These are phyloP conservation scores for Psephotus haematonotus DNA, from an alignment of 2,113 vertebrate genomes.

Conservation along the genomic window DNA sequence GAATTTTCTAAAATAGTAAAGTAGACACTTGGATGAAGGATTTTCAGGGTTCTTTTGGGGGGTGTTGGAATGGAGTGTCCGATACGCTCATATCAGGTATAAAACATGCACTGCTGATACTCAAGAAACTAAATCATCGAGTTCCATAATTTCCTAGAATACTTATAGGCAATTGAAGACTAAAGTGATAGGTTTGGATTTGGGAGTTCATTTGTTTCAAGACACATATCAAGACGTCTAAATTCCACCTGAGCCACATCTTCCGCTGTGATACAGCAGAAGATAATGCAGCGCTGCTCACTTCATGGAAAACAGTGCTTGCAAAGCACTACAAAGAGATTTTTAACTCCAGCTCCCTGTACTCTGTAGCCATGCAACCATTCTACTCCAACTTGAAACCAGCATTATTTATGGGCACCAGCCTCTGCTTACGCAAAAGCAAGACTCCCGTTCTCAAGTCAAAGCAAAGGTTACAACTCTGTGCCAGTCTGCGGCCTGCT, in stretches of 20 bases:
- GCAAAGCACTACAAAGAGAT: not conserved
- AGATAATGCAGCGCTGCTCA: accelerated
- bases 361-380: not conserved
- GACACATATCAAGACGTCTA: not conserved
- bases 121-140: not conserved
- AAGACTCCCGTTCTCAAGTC: not conserved
- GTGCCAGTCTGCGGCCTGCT: not conserved
- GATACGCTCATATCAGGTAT: not conserved
- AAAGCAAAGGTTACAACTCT: not conserved
- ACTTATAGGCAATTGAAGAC: not conserved
- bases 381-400: not conserved
- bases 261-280: not conserved
- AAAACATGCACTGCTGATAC: not conserved
- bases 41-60: not conserved
- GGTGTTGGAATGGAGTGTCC: not conserved
- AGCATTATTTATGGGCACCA: not conserved
- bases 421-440: not conserved
- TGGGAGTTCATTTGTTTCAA: not conserved
- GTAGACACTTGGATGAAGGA: not conserved
- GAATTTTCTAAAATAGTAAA: not conserved
- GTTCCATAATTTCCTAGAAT: not conserved
- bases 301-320: not conserved
- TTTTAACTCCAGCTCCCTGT: not conserved
- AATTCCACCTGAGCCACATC: not conserved
- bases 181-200: not conserved